Conservation (phyloP, 2,797 vertebrate genomes). For the Balearica regulorum region DNA sequence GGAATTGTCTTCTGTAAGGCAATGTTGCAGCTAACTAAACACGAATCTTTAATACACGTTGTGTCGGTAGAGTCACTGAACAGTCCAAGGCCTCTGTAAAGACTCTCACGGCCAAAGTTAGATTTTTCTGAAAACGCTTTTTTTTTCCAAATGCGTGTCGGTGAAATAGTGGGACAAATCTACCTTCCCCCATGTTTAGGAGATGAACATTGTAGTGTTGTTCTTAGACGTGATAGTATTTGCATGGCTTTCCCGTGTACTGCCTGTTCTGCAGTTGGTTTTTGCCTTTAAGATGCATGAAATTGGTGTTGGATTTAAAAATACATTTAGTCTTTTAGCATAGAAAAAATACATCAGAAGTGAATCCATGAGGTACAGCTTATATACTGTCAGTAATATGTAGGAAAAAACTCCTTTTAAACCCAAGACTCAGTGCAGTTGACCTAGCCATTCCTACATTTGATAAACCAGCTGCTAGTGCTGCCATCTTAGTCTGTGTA, state of each 20-base stretch:
- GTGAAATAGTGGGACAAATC: not conserved
- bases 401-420: not conserved
- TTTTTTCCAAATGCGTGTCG: accelerated
- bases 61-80: not conserved
- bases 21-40: not conserved
- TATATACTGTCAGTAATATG: not conserved
- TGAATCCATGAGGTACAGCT: not conserved
- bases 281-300: not conserved
- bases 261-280: not conserved
- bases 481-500: not conserved
- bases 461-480: not conserved
- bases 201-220: not conserved
- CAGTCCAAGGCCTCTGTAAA: not conserved
- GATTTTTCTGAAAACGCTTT: not conserved
- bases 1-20: not conserved
- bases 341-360: not conserved
- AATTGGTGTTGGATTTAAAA: not conserved
- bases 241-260: not conserved
- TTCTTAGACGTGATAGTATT: not conserved
- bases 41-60: accelerated
- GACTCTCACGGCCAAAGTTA: not conserved
- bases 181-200: not conserved
- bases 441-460: too few relatives aligned
- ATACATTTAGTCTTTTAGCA: not conserved
- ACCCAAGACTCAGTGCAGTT: not conserved